These are phyloP conservation scores for Perizoma flavofasciatum DNA, from an alignment of 2,888 invertebrate genomes.

Conservation along the genomic window DNA sequence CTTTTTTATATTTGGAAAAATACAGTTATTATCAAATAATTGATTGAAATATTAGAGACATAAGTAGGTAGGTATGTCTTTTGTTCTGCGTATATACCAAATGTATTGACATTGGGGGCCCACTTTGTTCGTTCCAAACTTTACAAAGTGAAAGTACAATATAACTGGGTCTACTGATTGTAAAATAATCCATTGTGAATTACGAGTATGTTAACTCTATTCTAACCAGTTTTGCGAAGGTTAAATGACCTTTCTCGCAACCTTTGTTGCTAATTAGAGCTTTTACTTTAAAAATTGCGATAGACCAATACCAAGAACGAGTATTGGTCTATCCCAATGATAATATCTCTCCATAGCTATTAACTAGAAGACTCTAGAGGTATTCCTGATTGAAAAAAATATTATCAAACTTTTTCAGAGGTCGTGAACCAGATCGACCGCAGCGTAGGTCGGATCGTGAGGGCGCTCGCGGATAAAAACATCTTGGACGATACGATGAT, in stretches of 20 bases:
- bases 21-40: too few species aligned
- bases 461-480: slow-evolving; percentile 85
- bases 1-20: too few species aligned
- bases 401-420: slow-evolving; percentile 56
- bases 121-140: slow-evolving; percentile 3
- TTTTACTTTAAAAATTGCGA: slow-evolving; percentile 24
- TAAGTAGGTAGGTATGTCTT: too few species aligned
- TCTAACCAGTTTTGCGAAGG: slow-evolving; percentile 35
- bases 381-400: slow-evolving; percentile 19
- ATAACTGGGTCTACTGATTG: slow-evolving; percentile 22
- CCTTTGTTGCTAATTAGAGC: slow-evolving; percentile 21
- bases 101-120: background rate
- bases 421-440: slow-evolving; percentile 91
- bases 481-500: slow-evolving; percentile 93
- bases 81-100: too few species aligned
- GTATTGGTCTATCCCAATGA: slow-evolving; percentile 15
- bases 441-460: slow-evolving; percentile 90
- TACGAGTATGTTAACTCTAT: slow-evolving; percentile 28
- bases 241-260: slow-evolving; percentile 14
- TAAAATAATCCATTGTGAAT: slow-evolving; percentile 18
- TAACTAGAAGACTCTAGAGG: slow-evolving; percentile 2
- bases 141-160: slow-evolving; percentile 28
- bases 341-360: slow-evolving; percentile 6
- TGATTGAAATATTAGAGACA: too few species aligned
- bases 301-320: slow-evolving; percentile 17